These are phyloP conservation scores for Cavia aperea DNA, from an alignment of 2,113 vertebrate genomes.

Conservation along the genomic window DNA sequence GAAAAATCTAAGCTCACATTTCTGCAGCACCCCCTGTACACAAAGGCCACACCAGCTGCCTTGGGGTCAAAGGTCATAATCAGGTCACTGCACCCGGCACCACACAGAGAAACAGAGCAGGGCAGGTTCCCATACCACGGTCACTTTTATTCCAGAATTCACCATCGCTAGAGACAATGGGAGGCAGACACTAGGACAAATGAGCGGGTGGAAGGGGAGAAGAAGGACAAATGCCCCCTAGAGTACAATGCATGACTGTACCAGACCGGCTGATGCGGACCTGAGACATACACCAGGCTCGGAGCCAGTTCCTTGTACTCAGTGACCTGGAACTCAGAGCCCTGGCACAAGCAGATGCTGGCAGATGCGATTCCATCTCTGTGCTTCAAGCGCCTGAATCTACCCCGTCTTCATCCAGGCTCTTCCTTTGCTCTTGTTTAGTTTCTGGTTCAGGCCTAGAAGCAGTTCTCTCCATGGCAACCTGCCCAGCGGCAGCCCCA, in stretches of 20 bases:
- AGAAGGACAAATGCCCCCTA: accelerated
- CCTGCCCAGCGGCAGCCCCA: accelerated
- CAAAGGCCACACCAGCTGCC: not conserved
- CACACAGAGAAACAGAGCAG: not conserved
- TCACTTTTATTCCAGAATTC: not conserved
- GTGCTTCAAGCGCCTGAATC: accelerated
- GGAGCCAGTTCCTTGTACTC: accelerated
- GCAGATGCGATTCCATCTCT: accelerated
- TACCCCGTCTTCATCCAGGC: accelerated
- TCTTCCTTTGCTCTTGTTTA: not conserved
- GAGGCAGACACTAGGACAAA: not conserved
- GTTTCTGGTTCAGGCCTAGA: not conserved
- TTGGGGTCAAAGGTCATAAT: not conserved
- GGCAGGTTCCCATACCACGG: accelerated
- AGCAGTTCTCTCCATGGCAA: accelerated
- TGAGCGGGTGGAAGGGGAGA: not conserved
- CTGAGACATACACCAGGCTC: accelerated
- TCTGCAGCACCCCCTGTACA: accelerated
- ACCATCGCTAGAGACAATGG: accelerated
- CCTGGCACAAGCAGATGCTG: not conserved
- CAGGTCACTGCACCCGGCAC: accelerated
- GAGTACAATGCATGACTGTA: not conserved
- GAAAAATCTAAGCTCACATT: accelerated
- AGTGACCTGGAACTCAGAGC: not conserved
- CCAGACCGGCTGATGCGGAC: accelerated